Base-by-base conservation (phyloP, 2,797 vertebrate genomes). In the Lophius americanus region DNA sequence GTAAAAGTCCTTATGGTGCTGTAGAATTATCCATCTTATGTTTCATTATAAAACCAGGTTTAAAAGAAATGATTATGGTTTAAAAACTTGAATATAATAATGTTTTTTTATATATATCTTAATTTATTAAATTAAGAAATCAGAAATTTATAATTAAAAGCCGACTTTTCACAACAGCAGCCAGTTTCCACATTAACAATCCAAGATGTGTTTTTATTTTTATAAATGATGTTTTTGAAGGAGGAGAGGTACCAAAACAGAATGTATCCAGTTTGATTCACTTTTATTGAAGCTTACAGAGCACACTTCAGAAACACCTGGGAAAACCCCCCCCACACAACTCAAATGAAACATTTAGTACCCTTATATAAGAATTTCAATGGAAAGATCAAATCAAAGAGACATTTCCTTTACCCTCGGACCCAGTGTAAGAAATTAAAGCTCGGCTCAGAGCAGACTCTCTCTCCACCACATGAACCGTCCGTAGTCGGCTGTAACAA, bases 221-320 rank as follows among this genome's bases (percentile, higher is more conserved):
- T n/a, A n/a, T 23, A 23, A 23, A 23, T 23, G 23, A 23, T 23
- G 23, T 23, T 23, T 23, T 23, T 23, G 23, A 23, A 23, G 23
- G 23, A 23, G 23, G 23, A 23, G 23, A 23, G 23, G 23, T 23
- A 79, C 1, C 36, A 51, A 2, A 9, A 60, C 1, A 43, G 0
- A 6, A 0, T 10, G 37, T 44, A 64, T 7, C 51, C 23, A 39
- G 35, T 62, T 85, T 79, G 39, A 78, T 68, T 49, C 7, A 64
- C n/a, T 75, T 91, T 92, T 86, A 89, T 90, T 92, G 14, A 73
- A 70, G 59, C 14, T 69, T 61, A 42, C 38, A 75, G 38, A 79
- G 62, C 35, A 81, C 57, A 82, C 49, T 52, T 49, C 10, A 38
- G 33, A 73, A 55, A 59, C 78, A 57, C 59, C 53, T 36, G 41